Base-by-base conservation (phyloP, 2,797 vertebrate species). In the Chlorospingus semifuscus region DNA sequence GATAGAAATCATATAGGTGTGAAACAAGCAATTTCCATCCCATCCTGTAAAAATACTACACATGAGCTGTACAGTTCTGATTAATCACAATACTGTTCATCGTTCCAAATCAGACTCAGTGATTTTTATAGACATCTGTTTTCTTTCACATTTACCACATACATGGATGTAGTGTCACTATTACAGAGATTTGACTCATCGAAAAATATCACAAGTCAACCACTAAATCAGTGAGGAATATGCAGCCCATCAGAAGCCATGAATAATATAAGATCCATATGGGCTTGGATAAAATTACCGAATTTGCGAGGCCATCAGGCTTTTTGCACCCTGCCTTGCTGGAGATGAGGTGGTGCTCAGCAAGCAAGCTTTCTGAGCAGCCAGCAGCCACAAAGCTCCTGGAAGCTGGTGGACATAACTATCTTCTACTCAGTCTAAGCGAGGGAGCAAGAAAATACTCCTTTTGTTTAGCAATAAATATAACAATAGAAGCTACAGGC, bases 101-200 rank as follows among this genome's bases (percentile, higher is more conserved):
- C 10, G 0, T 85, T 91, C 55, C 65, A 95, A 87, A 94, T 93
- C 76, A 81, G 76, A 89, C 19, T 71, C 60, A 34, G 60, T 94
- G 72, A 89, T 95, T 94, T 97, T 93, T 92, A 91, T 59, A 93
- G 87, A 91, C 95, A 95, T 96, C 90, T 96, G 92, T 93, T 94
- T 95, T 94, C 89, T 83, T 92, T 95, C 87, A 95, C 82, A 63
- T 96, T 97, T 92, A 93, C 92, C 95, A 85, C 92, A 90, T 93
- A 83, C 87, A 95, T 82, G 93, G 80, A 95, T 82, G 76, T 85
- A 92, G 79, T 93, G 84, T 87, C 87, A 91, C 91, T 88, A 66
- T 89, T 95, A 88, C 82, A 83, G 91, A 94, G 89, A 87, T 92
- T 89, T 95, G 87, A 95, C 91, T 94, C 91, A 95, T 88, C 30